Evolutionary conservation across 2,888 invertebrate genomes (phyloP).

Genomic region (Lycaena phlaeas): DNA sequence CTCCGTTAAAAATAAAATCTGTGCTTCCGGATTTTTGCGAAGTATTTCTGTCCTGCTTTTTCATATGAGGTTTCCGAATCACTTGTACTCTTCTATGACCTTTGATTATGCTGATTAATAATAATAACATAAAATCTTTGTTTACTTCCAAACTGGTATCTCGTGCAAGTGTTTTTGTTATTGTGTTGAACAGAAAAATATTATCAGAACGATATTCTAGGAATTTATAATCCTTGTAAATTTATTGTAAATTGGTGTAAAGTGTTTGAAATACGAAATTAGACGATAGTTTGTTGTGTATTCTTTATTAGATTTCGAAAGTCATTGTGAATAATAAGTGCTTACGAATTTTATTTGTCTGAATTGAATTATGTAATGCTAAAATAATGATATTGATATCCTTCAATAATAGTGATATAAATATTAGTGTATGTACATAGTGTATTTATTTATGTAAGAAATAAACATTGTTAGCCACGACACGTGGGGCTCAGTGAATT

Average conservation of each 20-base stretch:
- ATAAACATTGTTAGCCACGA: constrained; percentile 43
- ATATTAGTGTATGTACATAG: constrained; percentile 19
- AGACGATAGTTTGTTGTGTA: constrained; percentile 16
- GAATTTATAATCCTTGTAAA: neutral
- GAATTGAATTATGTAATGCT: constrained; percentile 59
- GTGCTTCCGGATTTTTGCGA: constrained; percentile 16
- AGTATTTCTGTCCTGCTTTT: constrained; percentile 31
- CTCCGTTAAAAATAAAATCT: no score
- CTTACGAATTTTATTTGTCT: constrained; percentile 38
- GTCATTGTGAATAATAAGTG: constrained; percentile 63
- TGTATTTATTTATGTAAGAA: constrained; percentile 28
- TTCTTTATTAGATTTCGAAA: constrained; percentile 47
- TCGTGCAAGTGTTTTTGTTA: constrained; percentile 65
- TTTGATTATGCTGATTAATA: constrained; percentile 64
- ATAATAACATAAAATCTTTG: constrained; percentile 59
- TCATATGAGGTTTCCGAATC: constrained; percentile 12
- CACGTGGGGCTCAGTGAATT: constrained; percentile 63
- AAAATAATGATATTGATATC: constrained; percentile 29
- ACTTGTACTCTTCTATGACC: constrained; percentile 49
- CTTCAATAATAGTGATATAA: constrained; percentile 26
- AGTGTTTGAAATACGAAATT: neutral
- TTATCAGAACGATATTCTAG: constrained; percentile 23
- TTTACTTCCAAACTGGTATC: constrained; percentile 56
- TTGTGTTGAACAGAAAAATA: constrained; percentile 41
- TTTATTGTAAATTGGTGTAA: neutral